Evolutionary conservation across 2,797 vertebrate species (phyloP), one percentile per base, ranked within the genome.

Genomic region (Australoheros facetus): DNA sequence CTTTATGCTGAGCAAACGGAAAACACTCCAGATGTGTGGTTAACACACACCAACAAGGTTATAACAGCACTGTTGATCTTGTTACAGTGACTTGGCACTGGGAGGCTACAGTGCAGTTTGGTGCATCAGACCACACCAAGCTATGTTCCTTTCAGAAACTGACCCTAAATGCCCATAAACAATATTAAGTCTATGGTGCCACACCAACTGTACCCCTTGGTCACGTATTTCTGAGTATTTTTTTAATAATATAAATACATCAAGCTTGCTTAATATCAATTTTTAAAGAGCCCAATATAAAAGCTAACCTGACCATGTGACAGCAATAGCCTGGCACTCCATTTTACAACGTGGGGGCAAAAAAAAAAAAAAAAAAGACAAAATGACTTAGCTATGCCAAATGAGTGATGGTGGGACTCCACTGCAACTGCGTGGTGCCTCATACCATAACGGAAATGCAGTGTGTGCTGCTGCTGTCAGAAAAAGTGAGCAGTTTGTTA

Each of bases 11-110:
- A 32, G 16, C 3, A 34, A 58, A 77, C 0, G 17, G n/a, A 56
- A 75, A 45, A 78, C n/a, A 57, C 16, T 76, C 72, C 81, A 83
- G 71, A 84, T 82, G 73, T 85, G 80, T 26, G 11, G 79, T 73
- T 74, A 71, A 80, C 71, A 28, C 73, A 71, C 51, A 84, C 66
- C 11, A 75, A 77, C 62, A 76, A 28, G 21, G 66, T 62, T 71
- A 39, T 26, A 54, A 81, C 16, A 64, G 21, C 54, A 59, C 10
- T 55, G 51, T 16, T 62, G 48, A 89, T 81, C n/a, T 56, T 53
- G 13, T 75, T 62, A 70, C 71, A 78, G 13, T 80, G 26, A 71
- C 71, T 66, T 79, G 28, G 48, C 57, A 78, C 23, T 7, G n/a
- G 78, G 72, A 82, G 7, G 14, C n/a, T 59, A n/a, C 56, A 69